These are phyloP conservation scores for Oxycera nigricornis DNA, from an alignment of 2,888 invertebrate genomes.

Conservation along the genomic window DNA sequence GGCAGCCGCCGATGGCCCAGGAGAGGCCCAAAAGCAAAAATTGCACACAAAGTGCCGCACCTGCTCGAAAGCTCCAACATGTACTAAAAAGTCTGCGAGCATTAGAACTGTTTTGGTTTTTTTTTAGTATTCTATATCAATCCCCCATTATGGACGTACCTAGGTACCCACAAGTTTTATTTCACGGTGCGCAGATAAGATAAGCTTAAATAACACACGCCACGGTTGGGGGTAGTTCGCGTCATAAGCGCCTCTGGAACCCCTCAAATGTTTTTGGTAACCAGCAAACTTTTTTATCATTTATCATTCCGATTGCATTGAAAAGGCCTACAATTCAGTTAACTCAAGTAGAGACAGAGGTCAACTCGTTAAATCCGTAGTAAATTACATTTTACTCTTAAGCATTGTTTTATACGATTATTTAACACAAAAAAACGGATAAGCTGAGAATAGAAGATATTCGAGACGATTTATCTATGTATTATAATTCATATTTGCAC, in stretches of 20 bases:
- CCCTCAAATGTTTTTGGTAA: neutral
- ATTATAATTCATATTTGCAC: too few relatives aligned
- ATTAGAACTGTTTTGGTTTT: constrained; percentile 26
- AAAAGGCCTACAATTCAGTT: neutral
- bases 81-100: neutral
- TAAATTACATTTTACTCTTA: too few relatives aligned
- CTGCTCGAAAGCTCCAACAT: constrained; percentile 10
- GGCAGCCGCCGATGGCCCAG: neutral
- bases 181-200: neutral
- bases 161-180: neutral
- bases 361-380: too few relatives aligned
- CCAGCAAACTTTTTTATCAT: neutral
- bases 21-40: neutral
- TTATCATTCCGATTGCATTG: neutral
- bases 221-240: neutral
- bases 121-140: neutral
- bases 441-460: too few relatives aligned
- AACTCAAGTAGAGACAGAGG: neutral
- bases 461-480: too few relatives aligned
- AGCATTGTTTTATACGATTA: too few relatives aligned
- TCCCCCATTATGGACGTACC: neutral
- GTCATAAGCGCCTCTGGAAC: neutral
- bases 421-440: too few relatives aligned
- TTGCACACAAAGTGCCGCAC: neutral
- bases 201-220: neutral